phyloP scores from a whole-genome alignment of 92 coral and sea anemone species.

The Anthopleura xanthogrammica region DNA sequence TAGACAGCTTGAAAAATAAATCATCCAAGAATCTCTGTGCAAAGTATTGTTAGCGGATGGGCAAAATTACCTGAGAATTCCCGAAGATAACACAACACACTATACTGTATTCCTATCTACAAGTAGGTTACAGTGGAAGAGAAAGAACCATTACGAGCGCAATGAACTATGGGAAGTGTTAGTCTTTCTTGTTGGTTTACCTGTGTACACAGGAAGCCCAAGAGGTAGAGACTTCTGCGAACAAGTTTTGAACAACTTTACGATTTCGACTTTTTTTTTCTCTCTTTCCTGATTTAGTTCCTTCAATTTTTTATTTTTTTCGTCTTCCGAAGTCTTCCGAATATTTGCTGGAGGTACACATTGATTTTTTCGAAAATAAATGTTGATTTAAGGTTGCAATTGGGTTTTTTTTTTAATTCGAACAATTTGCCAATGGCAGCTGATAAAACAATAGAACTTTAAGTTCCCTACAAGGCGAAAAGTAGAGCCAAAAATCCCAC shows the following conservation, averaged over 20 bases:
- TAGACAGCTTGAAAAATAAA: background rate
- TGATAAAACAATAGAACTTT: too few species aligned
- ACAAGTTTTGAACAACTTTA: too few species aligned
- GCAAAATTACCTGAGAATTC: slow-evolving; percentile 46
- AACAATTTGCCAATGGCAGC: too few species aligned
- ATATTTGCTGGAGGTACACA: too few species aligned
- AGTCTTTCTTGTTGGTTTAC: background rate
- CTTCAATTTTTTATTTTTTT: background rate
- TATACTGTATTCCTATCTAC: slow-evolving; percentile 34
- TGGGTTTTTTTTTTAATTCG: too few species aligned
- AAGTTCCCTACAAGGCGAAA: too few species aligned
- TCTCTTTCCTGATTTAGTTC: too few species aligned
- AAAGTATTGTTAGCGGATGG: slow-evolving; percentile 4
- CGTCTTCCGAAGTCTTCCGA: too few species aligned
- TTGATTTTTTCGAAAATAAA: too few species aligned
- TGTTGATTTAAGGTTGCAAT: too few species aligned
- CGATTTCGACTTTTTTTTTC: background rate
- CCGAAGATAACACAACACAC: slow-evolving; percentile 11
- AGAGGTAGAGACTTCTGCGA: background rate
- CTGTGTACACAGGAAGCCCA: slow-evolving; percentile 40
- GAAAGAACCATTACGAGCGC: slow-evolving; percentile 23
- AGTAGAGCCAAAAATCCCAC: too few species aligned
- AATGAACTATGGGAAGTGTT: slow-evolving; percentile 29
- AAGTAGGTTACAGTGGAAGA: slow-evolving; percentile 43
- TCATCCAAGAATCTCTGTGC: slow-evolving; percentile 4